Evolutionary conservation across 2,888 invertebrate genomes (phyloP).

Genomic region (Drosophila kanekoi): DNA sequence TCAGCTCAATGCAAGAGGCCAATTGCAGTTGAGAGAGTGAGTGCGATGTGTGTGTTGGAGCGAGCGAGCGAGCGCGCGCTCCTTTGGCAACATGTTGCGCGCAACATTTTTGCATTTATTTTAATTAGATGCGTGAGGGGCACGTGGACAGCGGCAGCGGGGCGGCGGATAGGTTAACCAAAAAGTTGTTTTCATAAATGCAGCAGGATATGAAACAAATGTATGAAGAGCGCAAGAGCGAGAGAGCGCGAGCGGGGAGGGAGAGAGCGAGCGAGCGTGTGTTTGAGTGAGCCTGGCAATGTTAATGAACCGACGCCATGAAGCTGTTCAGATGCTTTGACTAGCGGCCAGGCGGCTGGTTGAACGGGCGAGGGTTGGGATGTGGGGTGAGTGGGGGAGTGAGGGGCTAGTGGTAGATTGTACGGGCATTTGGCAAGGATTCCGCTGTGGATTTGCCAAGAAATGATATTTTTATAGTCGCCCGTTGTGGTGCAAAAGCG

Average conservation of each 20-base stretch:
- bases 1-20: conserved; percentile 29
- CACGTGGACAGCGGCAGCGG: not conserved
- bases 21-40: conserved; percentile 22
- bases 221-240: not conserved
- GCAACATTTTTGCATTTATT: conserved; percentile 48
- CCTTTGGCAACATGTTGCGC: conserved; percentile 77
- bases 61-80: conserved; percentile 31
- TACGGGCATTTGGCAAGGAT: conserved; percentile 17
- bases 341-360: not conserved
- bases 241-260: not conserved
- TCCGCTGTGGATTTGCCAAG: conserved; percentile 16
- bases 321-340: conserved; percentile 12
- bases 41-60: not conserved
- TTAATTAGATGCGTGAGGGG: conserved; percentile 51
- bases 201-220: not conserved
- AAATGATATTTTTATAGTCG: conserved; percentile 38
- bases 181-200: not conserved
- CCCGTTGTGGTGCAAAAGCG: conserved; percentile 38
- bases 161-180: no score
- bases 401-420: not conserved
- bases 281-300: conserved; percentile 23
- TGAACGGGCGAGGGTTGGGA: not conserved
- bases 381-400: no score
- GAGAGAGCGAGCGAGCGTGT: not conserved
- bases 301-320: conserved; percentile 55